Evolutionary conservation across 2,888 invertebrate genomes (phyloP).

Genomic region (Acronicta psi): DNA sequence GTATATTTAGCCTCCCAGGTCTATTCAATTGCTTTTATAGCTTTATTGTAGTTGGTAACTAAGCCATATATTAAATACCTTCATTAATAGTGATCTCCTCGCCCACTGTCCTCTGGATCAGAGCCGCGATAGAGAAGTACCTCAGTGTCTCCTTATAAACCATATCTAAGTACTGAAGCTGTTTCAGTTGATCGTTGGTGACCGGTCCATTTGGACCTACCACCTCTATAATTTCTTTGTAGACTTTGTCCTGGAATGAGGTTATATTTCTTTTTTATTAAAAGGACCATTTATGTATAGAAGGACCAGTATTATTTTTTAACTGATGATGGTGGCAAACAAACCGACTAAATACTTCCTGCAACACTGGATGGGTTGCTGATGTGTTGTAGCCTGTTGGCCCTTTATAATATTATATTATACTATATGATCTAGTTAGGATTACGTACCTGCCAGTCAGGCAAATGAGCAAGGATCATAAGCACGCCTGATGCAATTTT

Average conservation of each 20-base stretch:
- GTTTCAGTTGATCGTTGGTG: slow-evolving; percentile 68
- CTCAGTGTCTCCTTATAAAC: slow-evolving; percentile 78
- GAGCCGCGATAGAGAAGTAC: slow-evolving; percentile 75
- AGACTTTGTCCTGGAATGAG: slow-evolving; percentile 71
- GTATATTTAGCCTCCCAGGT: no score
- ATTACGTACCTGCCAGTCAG: slow-evolving; percentile 77
- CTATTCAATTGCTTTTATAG: no score
- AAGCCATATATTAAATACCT: slow-evolving; percentile 56
- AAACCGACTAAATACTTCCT: no score
- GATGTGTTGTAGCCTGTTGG: no score
- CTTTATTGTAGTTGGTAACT: no score
- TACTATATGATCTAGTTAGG: no score
- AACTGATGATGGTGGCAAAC: no score
- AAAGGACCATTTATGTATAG: background rate
- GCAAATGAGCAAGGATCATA: slow-evolving; percentile 75
- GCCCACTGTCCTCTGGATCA: slow-evolving; percentile 78
- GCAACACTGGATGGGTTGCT: no score
- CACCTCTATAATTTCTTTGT: slow-evolving; percentile 72
- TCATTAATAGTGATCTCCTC: slow-evolving; percentile 75
- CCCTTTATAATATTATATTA: no score
- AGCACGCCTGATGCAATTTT: slow-evolving; percentile 77
- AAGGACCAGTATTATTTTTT: no score
- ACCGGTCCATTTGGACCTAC: slow-evolving; percentile 62
- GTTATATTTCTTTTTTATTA: background rate
- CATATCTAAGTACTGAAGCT: slow-evolving; percentile 72